Percentiles rank a stretch among this genome's conserved stretches.
phyloP scores from a whole-genome alignment of 2,113 vertebrate species.

The Narcine bancroftii region DNA sequence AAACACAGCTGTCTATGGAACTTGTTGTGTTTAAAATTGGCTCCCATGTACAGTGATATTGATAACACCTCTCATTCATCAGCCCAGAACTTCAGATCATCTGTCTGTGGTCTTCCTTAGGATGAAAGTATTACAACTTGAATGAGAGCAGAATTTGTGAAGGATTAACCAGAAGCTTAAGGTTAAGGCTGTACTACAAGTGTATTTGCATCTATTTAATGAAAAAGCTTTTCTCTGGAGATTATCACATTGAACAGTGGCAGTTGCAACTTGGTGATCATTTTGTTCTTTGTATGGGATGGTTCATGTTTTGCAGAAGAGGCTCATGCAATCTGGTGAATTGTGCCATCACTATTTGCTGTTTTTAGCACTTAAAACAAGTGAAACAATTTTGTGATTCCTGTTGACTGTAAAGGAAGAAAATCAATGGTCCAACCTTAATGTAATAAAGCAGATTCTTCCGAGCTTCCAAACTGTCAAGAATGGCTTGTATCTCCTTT shows the following conservation, averaged over 20 bases:
- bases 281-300: background rate
- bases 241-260: background rate
- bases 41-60: background rate
- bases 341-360: background rate
- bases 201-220: conserved; percentile 19
- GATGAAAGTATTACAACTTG: background rate
- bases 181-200: background rate
- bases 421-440: background rate
- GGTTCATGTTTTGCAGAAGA: background rate
- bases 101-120: background rate
- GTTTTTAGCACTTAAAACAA: background rate
- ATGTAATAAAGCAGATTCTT: background rate
- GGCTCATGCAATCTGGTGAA: background rate
- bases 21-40: background rate
- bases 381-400: background rate
- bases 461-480: background rate
- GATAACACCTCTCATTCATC: no score
- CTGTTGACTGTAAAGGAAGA: background rate
- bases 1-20: background rate
- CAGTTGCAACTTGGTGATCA: background rate
- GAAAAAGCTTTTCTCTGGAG: conserved; percentile 6
- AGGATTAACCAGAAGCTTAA: conserved; percentile 7
- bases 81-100: background rate
- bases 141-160: background rate
- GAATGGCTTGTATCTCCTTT: background rate